Base-by-base conservation (phyloP, 2,888 invertebrate species). In the Hydrotaea diabolus region DNA sequence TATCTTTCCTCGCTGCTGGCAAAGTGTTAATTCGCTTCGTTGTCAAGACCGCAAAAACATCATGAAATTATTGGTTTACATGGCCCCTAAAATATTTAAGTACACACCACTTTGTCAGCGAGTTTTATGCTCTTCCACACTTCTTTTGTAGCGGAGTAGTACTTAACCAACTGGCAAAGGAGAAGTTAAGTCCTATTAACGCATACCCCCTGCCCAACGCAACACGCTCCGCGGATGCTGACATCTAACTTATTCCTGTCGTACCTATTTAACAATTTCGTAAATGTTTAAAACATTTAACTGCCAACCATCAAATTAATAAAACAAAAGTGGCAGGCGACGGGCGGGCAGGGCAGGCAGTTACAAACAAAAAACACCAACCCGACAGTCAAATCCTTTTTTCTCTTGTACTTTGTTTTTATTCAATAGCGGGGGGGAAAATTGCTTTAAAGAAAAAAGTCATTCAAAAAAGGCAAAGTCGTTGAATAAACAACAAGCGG, bases 221-320 rank as follows among this genome's bases (percentile, higher is more conserved):
- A 39, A 39, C 7, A 39, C 39, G 9, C 11, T 8, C 39, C 1
- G 39, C 3, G 11, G 9, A 39, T 8, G 31, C 39, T 11, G 4
- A 39, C 36, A 55, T 55, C 19, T 17, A 53, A 55, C 4, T 55
- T 21, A 19, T 49, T 15, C 49, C n/a, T n/a, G 8, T 49, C 13
- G 49, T 49, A 49, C 49, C 49, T 49, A 49, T 49, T 49, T 49
- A 55, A 59, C 26, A 59, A 59, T 23, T 59, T 59, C 3, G 23
- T 59, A 59, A 59, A 15, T 59, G 59, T 26, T 59, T 59, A 59
- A 59, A 59, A 59, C 59, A 59, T 59, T 59, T 59, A 59, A 59
- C 59, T 59, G 59, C 26, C 59, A 59, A 59, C 59, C 59, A 59
- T 59, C 59, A 59, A 59, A 59, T 59, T 13, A 59, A 59, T 59